Conservation (phyloP, 2,113 vertebrate genomes). For the Callipepla californica region DNA sequence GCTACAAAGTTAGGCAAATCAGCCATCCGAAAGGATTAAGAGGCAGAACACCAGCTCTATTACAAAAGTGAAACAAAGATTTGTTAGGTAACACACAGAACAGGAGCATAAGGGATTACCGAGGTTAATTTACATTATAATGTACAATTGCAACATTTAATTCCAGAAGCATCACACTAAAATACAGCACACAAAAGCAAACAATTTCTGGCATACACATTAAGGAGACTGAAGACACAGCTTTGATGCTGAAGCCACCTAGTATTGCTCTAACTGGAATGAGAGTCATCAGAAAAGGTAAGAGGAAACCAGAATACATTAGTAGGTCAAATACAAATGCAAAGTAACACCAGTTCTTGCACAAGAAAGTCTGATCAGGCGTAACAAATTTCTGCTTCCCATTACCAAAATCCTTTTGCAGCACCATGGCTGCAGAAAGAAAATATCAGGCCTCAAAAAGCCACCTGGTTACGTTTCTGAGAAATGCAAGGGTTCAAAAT, state of each 20-base stretch:
- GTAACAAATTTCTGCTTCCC: neutral
- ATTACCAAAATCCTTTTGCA: neutral
- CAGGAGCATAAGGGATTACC: neutral
- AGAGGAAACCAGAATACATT: neutral
- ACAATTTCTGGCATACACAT: neutral
- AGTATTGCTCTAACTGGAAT: neutral
- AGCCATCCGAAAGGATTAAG: neutral
- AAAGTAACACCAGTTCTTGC: neutral
- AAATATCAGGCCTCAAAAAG: neutral
- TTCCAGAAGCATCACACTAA: conserved; percentile 19
- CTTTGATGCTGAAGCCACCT: conserved; percentile 14
- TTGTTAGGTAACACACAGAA: neutral
- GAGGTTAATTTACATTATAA: neutral
- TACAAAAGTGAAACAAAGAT: neutral
- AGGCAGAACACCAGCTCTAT: neutral
- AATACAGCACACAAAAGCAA: neutral
- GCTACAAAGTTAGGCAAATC: neutral
- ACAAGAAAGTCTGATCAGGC: neutral
- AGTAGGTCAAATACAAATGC: neutral
- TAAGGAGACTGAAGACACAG: neutral
- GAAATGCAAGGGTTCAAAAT: neutral
- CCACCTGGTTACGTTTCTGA: neutral
- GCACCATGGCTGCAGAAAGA: neutral
- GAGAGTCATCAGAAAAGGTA: neutral
- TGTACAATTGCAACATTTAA: neutral